Percentiles rank a stretch among this genome's conserved stretches.
These are phyloP conservation scores for Micropoecilia bifurca DNA, from an alignment of 2,797 vertebrate genomes.

Conservation along the genomic window DNA sequence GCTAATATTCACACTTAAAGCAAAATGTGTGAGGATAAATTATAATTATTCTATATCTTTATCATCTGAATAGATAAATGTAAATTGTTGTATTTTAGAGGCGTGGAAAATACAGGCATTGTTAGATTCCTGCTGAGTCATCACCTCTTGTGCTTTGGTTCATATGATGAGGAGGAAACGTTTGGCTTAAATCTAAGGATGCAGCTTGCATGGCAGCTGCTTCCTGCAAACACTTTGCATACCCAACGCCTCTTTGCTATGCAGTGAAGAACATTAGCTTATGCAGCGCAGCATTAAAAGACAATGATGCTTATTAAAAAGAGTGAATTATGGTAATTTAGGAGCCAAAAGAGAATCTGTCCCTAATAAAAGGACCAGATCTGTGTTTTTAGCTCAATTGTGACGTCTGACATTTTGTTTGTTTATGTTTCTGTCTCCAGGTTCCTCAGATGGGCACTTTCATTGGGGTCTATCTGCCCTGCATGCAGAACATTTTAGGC, in stretches of 20 bases:
- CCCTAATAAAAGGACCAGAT: not conserved
- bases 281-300: not conserved
- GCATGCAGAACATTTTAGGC: slow-evolving; percentile 96
- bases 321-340: not conserved
- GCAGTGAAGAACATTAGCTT: not conserved
- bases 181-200: not conserved
- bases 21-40: not conserved
- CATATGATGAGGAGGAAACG: not conserved
- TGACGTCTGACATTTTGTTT: not conserved
- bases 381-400: not conserved
- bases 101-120: not conserved
- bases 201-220: not conserved
- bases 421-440: slow-evolving; percentile 66
- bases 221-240: not conserved
- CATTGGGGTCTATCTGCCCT: slow-evolving; percentile 95
- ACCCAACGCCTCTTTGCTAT: not conserved
- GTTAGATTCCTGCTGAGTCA: not conserved
- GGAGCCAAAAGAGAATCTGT: not conserved
- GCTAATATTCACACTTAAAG: not conserved
- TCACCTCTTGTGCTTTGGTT: not conserved
- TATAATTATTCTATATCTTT: not conserved
- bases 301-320: not conserved
- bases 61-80: not conserved
- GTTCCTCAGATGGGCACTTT: slow-evolving; percentile 94
- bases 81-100: no score